Percentiles rank a stretch among this genome's conserved stretches.
phyloP scores from a whole-genome alignment of 2,113 vertebrate genomes.

The Castor canadensis region DNA sequence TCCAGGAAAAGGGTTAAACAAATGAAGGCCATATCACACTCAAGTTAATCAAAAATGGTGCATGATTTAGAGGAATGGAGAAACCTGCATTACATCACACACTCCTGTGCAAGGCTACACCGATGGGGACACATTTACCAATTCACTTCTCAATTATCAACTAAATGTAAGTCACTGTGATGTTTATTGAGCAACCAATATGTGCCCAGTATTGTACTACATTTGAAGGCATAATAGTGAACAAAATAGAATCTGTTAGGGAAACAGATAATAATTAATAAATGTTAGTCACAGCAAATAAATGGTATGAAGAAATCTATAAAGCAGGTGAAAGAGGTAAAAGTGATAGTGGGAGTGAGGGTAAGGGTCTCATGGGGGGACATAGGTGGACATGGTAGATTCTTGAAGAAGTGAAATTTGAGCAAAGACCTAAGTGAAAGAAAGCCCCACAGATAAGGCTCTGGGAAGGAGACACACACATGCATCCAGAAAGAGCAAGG shows the following conservation, averaged over 20 bases:
- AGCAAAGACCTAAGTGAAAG: not conserved
- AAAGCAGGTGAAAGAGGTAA: not conserved
- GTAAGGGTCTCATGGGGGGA: too few species aligned
- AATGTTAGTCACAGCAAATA: not conserved
- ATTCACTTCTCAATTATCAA: not conserved
- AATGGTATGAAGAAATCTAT: not conserved
- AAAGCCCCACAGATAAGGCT: not conserved
- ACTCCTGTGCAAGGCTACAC: not conserved
- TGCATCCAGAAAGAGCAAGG: rapidly evolving
- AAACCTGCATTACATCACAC: not conserved
- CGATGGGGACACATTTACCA: not conserved
- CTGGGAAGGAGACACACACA: not conserved
- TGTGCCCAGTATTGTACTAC: not conserved
- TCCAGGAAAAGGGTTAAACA: not conserved
- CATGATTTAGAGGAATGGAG: not conserved
- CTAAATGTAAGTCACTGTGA: not conserved
- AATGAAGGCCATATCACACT: not conserved
- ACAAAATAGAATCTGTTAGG: not conserved
- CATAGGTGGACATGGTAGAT: too few species aligned
- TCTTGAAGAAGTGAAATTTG: not conserved
- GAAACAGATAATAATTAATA: not conserved
- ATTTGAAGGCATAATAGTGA: not conserved
- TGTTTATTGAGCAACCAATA: not conserved
- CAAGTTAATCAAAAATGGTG: not conserved
- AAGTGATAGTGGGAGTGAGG: not conserved